Base-by-base conservation (phyloP, 2,797 vertebrate genomes). In the Cossypha dichroa region DNA sequence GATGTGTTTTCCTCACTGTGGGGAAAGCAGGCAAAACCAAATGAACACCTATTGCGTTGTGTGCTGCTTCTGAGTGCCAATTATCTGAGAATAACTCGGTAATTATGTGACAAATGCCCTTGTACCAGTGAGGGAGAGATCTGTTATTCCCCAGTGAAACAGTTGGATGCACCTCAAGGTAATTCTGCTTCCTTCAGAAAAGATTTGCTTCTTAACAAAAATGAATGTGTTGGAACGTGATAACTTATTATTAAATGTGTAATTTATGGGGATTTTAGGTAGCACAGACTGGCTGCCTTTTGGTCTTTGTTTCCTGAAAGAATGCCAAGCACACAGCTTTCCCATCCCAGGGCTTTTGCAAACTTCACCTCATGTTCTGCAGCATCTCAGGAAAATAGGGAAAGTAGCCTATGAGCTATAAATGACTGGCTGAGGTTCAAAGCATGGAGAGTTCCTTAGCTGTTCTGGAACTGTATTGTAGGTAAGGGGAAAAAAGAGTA, bases 31-130 rank as follows among this genome's bases (percentile, higher is more conserved):
- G 20, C 31, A 72, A 33, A 83, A 85, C 6, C 80, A 94, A 76
- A 56, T 56, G 75, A 92, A 36, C 70, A 89, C 85, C 31, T 52
- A 49, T 85, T 52, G 69, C 62, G 73, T 3, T 74, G 67, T 79
- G 58, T 64, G 83, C 45, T 59, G 85, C 73, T 81, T 48, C 58
- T 62, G 73, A 38, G 73, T 89, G 91, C 70, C 87, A 94, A 40
- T 93, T 94, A 51, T 67, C 34, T 52, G 86, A 59, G 85, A 90
- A 31, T 49, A 74, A 62, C 56, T 45, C 9, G 13, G 59, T 64
- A 93, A 92, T 93, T 95, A 88, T 52, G 68, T 90, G 91, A 86
- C 70, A 94, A 90, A 66, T 69, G 84, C 51, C 73, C 59, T 91
- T 64, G 77, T 29, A 81, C 4, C 77, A 69, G 54, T 2, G 40